phyloP scores from a whole-genome alignment of 2,797 vertebrate species.

The Lagodon rhomboides region DNA sequence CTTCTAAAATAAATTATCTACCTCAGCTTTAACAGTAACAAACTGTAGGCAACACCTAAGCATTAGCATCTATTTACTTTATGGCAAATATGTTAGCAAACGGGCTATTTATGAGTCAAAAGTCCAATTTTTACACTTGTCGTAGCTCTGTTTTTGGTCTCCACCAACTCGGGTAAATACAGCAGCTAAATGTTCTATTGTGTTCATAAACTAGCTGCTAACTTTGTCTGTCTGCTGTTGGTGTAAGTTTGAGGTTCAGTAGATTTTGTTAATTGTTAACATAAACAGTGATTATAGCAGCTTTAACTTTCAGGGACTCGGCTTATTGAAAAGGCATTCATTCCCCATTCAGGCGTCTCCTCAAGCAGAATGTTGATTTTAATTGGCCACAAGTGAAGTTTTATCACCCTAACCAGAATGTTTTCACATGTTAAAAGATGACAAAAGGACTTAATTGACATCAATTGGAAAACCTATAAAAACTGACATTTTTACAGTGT shows the following conservation, averaged over 20 bases:
- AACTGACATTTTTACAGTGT: slow-evolving; percentile 36
- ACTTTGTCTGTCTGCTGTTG: neutral
- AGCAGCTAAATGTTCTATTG: neutral
- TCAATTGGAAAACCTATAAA: neutral
- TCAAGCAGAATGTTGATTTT: neutral
- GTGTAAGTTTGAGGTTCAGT: neutral
- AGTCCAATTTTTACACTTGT: neutral
- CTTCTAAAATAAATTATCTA: too few species aligned
- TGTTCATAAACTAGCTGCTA: neutral
- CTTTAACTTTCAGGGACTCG: neutral
- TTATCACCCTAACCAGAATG: neutral
- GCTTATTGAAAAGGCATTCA: neutral
- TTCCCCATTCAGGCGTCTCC: neutral
- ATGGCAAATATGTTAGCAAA: neutral
- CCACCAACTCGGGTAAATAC: neutral
- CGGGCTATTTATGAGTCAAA: too few species aligned
- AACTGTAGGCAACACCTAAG: neutral
- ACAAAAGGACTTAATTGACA: neutral
- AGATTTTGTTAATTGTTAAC: neutral
- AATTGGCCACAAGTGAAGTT: neutral
- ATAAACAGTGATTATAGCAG: neutral
- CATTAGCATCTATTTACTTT: too few species aligned
- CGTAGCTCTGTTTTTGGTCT: neutral
- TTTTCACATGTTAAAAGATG: neutral
- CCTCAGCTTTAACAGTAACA: neutral